Percentiles rank a stretch among this genome's conserved stretches.
Conservation (phyloP, 2,797 vertebrate genomes). For the Paramormyrops hopkinsi region DNA sequence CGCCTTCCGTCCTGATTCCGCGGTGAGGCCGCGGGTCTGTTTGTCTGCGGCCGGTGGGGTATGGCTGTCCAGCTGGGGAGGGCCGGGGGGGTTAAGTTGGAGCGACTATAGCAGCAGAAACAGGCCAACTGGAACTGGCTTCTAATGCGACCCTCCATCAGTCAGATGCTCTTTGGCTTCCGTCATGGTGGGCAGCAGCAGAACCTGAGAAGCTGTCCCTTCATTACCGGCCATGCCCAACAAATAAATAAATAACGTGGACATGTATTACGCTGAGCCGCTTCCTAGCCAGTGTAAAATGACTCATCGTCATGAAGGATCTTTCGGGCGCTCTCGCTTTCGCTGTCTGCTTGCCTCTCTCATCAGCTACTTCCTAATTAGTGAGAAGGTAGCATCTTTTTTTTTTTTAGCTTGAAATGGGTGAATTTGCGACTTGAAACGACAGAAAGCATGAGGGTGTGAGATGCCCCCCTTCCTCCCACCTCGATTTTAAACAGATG, state of each 20-base stretch:
- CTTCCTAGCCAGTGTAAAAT: neutral
- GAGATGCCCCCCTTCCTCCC: neutral
- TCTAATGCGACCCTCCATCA: neutral
- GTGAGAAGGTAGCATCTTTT: neutral
- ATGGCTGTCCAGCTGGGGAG: neutral
- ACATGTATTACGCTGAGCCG: neutral
- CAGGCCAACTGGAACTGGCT: neutral
- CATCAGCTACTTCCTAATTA: neutral
- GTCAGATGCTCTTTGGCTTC: neutral
- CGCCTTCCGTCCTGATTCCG: neutral
- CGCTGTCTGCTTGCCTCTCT: neutral
- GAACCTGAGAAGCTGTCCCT: neutral
- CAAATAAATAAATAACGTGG: neutral
- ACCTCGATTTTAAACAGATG: neutral
- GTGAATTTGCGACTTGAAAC: neutral
- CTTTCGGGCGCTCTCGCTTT: neutral
- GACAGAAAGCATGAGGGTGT: neutral
- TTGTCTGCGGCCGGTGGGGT: neutral
- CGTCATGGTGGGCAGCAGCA: neutral
- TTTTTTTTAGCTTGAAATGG: neutral
- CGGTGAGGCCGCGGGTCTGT: neutral
- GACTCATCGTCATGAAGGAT: neutral
- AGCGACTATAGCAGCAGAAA: neutral
- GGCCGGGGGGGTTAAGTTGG: neutral
- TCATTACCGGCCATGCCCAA: neutral